Conservation (phyloP, 2,888 invertebrate species). For the Platycnemis pennipes region DNA sequence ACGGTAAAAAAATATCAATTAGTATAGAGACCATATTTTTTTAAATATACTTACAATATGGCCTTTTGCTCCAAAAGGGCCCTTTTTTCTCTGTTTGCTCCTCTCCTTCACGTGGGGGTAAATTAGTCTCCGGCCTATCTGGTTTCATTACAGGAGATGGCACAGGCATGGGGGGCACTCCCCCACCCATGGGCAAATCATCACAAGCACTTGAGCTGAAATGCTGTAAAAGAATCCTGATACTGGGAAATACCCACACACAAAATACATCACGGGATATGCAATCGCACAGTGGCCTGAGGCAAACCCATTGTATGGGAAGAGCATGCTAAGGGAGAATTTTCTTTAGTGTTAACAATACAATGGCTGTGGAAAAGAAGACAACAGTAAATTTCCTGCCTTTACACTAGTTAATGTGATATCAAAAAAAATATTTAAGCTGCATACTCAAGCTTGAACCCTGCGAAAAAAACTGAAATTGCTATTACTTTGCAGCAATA, state of each 20-base stretch:
- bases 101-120: conserved; percentile 1
- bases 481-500: no score
- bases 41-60: conserved; percentile 40
- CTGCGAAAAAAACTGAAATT: no score
- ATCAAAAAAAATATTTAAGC: no score
- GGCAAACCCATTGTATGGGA: conserved; percentile 48
- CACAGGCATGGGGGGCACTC: conserved; percentile 38
- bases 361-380: conserved; percentile 55
- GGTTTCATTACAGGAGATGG: not conserved
- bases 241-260: conserved; percentile 68
- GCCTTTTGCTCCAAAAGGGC: conserved; percentile 57
- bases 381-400: no score
- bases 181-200: conserved; percentile 2
- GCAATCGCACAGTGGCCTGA: conserved; percentile 62
- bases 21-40: no score
- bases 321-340: conserved; percentile 34
- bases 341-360: conserved; percentile 49
- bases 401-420: no score
- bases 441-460: no score
- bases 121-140: not conserved
- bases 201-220: conserved; percentile 41
- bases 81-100: conserved; percentile 52
- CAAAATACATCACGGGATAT: conserved; percentile 64
- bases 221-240: conserved; percentile 66
- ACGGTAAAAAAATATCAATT: no score